A percentile compares a stretch with the other conserved stretches of the same genome.
phyloP scores from a whole-genome alignment of 2,797 vertebrate genomes.

The Lindbergichthys nudifrons region DNA sequence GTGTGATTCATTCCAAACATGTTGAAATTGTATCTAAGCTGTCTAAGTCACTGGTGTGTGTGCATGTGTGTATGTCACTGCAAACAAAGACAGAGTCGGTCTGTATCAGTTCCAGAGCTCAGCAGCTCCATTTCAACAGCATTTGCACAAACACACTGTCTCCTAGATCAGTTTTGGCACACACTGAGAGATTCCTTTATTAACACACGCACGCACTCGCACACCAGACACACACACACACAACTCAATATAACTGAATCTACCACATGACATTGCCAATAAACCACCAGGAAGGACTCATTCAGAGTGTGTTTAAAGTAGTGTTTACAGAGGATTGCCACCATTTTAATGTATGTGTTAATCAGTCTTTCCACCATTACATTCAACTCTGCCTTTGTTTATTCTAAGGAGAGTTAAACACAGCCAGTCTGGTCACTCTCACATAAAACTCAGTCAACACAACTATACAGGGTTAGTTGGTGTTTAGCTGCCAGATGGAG shows the following conservation, averaged over 20 bases:
- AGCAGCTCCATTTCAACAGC: slow-evolving; percentile 57
- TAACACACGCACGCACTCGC: slow-evolving; percentile 13
- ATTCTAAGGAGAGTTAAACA: slow-evolving; percentile 10
- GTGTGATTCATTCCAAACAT: slow-evolving; percentile 58
- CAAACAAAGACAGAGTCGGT: slow-evolving; percentile 54
- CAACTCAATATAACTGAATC: not conserved
- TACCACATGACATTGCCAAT: slow-evolving; percentile 21
- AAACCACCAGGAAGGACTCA: slow-evolving; percentile 21
- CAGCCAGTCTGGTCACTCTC: not conserved
- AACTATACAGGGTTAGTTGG: slow-evolving; percentile 17
- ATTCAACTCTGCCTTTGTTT: slow-evolving; percentile 4
- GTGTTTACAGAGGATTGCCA: slow-evolving; percentile 37
- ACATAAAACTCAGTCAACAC: slow-evolving; percentile 26
- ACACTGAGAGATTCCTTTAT: slow-evolving; percentile 40
- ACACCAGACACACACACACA: slow-evolving; percentile 23
- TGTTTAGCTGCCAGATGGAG: not conserved
- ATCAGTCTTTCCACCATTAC: slow-evolving; percentile 40
- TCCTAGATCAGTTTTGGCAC: slow-evolving; percentile 47
- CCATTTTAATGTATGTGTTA: slow-evolving; percentile 21
- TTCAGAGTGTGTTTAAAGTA: slow-evolving; percentile 8
- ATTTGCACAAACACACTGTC: slow-evolving; percentile 46
- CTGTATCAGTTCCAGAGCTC: slow-evolving; percentile 56
- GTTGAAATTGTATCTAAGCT: slow-evolving; percentile 48
- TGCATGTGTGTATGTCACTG: not conserved
- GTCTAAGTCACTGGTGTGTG: slow-evolving; percentile 31